Percentiles rank a stretch among this genome's conserved stretches.
These are phyloP conservation scores for Gnathonemus longibarbis DNA, from an alignment of 2,113 vertebrate genomes.

Conservation along the genomic window DNA sequence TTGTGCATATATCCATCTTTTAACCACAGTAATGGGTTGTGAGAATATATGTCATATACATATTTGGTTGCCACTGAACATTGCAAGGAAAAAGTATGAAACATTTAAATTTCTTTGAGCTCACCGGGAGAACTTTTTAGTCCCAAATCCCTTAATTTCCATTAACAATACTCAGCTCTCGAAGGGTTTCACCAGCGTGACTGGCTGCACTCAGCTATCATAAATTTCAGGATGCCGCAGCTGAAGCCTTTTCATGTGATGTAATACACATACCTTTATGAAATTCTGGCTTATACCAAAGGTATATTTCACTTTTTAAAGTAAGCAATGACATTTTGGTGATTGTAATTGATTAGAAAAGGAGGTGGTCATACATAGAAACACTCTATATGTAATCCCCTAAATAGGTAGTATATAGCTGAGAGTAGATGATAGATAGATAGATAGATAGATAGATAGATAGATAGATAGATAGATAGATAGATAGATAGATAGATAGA, in stretches of 20 bases:
- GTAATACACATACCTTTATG: background rate
- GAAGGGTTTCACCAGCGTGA: background rate
- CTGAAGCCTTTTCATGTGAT: background rate
- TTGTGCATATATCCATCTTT: background rate
- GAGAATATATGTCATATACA: background rate
- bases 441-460: too few species aligned
- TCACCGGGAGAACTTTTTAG: background rate
- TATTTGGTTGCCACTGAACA: background rate
- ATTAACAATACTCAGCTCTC: background rate
- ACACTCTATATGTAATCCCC: background rate
- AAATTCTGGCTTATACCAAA: background rate
- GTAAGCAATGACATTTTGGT: background rate
- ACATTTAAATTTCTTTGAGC: background rate
- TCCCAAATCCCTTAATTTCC: background rate
- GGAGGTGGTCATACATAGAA: background rate
- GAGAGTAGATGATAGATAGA: too few species aligned
- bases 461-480: too few species aligned
- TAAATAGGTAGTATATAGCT: too few species aligned
- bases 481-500: too few species aligned
- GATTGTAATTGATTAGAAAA: background rate
- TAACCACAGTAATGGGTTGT: background rate
- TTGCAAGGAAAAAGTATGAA: background rate
- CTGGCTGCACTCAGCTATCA: background rate
- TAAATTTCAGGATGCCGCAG: background rate
- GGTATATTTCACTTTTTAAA: background rate